Conservation (phyloP, 2,113 vertebrate genomes). For the Sclerurus mexicanus region DNA sequence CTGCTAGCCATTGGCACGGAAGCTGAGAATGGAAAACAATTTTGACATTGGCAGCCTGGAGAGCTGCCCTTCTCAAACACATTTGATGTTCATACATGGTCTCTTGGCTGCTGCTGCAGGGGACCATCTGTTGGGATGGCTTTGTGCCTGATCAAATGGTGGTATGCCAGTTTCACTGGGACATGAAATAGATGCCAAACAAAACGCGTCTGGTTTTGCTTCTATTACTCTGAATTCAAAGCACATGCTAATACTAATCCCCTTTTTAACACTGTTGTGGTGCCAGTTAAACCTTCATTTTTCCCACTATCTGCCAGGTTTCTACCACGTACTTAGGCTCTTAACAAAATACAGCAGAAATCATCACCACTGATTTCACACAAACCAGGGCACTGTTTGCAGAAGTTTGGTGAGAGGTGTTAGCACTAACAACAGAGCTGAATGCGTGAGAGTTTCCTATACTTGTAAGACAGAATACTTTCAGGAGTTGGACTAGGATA, state of each 20-base stretch:
- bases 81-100: constrained; percentile 79
- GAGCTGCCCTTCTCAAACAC: constrained; percentile 65
- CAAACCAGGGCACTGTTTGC: background rate
- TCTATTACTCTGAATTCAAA: constrained; percentile 59
- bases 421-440: background rate
- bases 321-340: background rate
- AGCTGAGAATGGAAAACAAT: constrained; percentile 75
- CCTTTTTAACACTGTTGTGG: constrained; percentile 52
- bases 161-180: constrained; percentile 64
- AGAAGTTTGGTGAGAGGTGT: background rate
- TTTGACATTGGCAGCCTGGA: constrained; percentile 72
- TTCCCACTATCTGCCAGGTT: constrained; percentile 18
- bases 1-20: constrained; percentile 20
- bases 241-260: constrained; percentile 54
- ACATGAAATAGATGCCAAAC: constrained; percentile 62
- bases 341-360: background rate
- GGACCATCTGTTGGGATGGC: constrained; percentile 76
- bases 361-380: background rate
- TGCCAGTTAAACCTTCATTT: constrained; percentile 47
- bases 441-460: background rate
- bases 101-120: constrained; percentile 73
- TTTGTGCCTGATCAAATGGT: constrained; percentile 65
- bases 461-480: background rate
- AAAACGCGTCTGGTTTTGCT: constrained; percentile 58
- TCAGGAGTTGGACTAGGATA: background rate